A percentile compares a stretch with the other conserved stretches of the same genome.
Evolutionary conservation across 1,140 invertebrate species (phyloP).

Genomic region (Drosophila oshimai): DNA sequence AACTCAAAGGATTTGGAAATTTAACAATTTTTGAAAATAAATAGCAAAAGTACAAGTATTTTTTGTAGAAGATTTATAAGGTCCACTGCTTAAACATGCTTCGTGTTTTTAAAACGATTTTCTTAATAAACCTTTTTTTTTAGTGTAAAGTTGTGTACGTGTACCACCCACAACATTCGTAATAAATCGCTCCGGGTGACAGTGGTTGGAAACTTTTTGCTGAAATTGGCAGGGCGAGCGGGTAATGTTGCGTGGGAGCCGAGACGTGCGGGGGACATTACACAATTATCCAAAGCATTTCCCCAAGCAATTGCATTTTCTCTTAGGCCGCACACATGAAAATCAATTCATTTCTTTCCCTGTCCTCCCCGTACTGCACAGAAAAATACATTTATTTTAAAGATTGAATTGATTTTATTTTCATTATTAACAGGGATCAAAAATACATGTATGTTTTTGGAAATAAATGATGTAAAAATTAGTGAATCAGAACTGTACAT

Average conservation of each 20-base stretch:
- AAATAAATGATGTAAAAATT: no score
- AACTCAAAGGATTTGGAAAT: no score
- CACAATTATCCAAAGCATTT: constrained; percentile 60
- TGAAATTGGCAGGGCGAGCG: constrained; percentile 3
- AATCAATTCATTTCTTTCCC: constrained; percentile 49
- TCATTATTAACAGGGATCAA: no score
- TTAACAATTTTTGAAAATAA: no score
- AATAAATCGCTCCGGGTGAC: constrained; percentile 59
- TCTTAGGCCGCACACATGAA: constrained; percentile 41
- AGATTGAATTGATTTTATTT: neutral
- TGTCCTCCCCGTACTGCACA: neutral
- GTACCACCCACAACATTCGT: constrained; percentile 28
- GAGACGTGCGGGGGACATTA: constrained; percentile 31
- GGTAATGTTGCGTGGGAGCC: neutral
- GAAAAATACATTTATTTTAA: neutral
- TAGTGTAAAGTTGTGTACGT: neutral
- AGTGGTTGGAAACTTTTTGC: constrained; percentile 34
- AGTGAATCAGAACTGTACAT: no score
- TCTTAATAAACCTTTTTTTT: neutral
- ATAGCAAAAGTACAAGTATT: no score
- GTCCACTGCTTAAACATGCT: no score
- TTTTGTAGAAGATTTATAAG: no score
- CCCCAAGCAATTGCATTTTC: constrained; percentile 44
- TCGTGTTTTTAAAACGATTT: neutral
- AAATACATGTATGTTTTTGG: no score